A percentile compares a stretch with the other conserved stretches of the same genome.
phyloP scores from a whole-genome alignment of 2,888 invertebrate species.

The Morpho achilles region DNA sequence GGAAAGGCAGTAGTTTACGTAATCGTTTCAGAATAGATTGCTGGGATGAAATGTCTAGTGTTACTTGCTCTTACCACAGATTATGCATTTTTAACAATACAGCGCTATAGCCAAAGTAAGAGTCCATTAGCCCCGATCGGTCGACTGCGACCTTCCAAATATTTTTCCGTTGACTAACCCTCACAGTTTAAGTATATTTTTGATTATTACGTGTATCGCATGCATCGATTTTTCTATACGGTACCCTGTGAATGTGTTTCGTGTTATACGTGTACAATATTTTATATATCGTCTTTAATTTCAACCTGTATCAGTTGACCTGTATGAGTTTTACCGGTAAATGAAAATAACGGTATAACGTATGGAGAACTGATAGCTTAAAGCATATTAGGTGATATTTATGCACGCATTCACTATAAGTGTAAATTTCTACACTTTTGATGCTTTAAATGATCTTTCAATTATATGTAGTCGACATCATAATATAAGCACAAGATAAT shows the following conservation, averaged over 20 bases:
- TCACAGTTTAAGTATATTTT: constrained; percentile 39
- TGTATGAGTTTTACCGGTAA: constrained; percentile 15
- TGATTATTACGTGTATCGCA: constrained; percentile 50
- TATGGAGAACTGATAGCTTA: too few species aligned
- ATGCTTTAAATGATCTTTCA: too few species aligned
- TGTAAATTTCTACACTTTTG: too few species aligned
- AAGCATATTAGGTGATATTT: too few species aligned
- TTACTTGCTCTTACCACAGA: constrained; percentile 28
- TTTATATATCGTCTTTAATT: constrained; percentile 30
- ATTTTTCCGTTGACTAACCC: constrained; percentile 54
- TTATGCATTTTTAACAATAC: constrained; percentile 29
- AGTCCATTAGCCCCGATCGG: constrained; percentile 41
- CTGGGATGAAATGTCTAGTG: constrained; percentile 38
- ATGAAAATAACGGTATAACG: not conserved
- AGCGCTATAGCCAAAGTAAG: constrained; percentile 30
- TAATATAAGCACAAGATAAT: too few species aligned
- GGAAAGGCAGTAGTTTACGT: constrained; percentile 15
- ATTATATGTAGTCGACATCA: too few species aligned
- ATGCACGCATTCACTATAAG: too few species aligned
- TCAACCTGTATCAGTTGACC: constrained; percentile 39
- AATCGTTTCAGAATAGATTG: constrained; percentile 29
- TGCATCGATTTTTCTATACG: constrained; percentile 52
- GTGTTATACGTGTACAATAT: constrained; percentile 50
- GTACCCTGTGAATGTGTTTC: constrained; percentile 62
- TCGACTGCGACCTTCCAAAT: constrained; percentile 60